Evolutionary conservation across 2,888 invertebrate species (phyloP).

Genomic region (Nephrotoma appendiculata): DNA sequence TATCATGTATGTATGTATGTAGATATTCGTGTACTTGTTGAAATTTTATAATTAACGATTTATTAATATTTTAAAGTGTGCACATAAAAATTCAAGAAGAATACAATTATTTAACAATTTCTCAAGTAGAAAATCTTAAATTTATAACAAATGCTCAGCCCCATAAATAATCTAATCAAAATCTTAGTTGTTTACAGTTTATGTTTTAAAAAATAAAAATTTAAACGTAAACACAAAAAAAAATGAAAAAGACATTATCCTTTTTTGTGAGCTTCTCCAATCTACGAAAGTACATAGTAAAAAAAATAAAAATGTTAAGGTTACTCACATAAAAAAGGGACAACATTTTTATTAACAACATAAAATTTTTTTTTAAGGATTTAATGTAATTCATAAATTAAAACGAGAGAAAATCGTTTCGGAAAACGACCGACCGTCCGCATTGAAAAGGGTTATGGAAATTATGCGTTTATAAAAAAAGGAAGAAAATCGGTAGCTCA

Average conservation of each 20-base stretch:
- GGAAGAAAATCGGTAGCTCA: not conserved
- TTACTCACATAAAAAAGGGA: not conserved
- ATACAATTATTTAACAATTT: not conserved
- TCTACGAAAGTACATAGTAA: not conserved
- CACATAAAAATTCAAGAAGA: not conserved
- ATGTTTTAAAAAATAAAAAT: not conserved
- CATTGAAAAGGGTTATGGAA: not conserved
- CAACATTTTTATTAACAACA: not conserved
- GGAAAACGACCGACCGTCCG: not conserved
- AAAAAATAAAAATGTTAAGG: not conserved
- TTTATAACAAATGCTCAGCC: not conserved
- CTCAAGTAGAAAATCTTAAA: not conserved
- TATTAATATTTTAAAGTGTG: not conserved
- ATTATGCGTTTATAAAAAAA: not conserved
- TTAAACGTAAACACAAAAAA: not conserved
- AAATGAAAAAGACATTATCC: not conserved
- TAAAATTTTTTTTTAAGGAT: not conserved
- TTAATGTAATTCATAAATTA: slow-evolving; percentile 3
- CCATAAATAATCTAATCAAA: slow-evolving; percentile 5
- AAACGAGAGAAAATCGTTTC: not conserved
- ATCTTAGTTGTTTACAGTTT: slow-evolving; percentile 4
- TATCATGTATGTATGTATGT: not conserved
- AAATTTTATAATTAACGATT: not conserved
- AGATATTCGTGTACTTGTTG: not conserved
- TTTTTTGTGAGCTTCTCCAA: not conserved